These are phyloP conservation scores for Hippocampus zosterae DNA, from an alignment of 2,113 vertebrate species.

Conservation along the genomic window DNA sequence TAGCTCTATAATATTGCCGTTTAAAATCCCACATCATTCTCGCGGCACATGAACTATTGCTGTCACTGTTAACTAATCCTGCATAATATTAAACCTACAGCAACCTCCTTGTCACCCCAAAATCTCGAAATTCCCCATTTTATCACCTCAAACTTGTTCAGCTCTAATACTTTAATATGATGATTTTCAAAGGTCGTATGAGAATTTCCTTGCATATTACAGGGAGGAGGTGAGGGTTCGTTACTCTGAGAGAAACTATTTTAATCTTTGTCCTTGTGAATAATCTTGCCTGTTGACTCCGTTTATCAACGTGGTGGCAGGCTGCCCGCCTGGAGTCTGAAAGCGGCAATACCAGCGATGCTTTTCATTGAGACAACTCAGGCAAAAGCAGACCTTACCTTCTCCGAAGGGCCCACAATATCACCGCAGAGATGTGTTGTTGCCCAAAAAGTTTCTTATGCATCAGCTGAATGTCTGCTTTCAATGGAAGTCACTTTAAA, in stretches of 20 bases:
- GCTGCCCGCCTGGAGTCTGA: slow-evolving; percentile 60
- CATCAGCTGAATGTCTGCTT: slow-evolving; percentile 13
- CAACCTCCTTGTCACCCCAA: not conserved
- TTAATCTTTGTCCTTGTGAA: slow-evolving; percentile 75
- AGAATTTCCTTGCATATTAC: slow-evolving; percentile 25
- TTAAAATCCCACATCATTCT: too few species aligned
- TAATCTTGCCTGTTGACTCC: slow-evolving; percentile 71
- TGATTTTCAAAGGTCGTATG: slow-evolving; percentile 20
- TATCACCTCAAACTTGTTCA: not conserved
- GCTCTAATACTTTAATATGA: slow-evolving; percentile 17
- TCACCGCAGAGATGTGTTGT: slow-evolving; percentile 20
- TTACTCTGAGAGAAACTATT: slow-evolving; percentile 53
- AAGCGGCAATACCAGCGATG: slow-evolving; percentile 50
- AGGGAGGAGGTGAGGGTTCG: slow-evolving; percentile 23
- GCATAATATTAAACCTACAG: too few species aligned
- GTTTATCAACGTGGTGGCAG: slow-evolving; percentile 72
- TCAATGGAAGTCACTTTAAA: slow-evolving; percentile 24
- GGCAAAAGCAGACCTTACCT: slow-evolving; percentile 48
- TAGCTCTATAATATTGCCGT: not conserved
- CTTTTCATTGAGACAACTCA: slow-evolving; percentile 56
- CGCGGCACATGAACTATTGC: not conserved
- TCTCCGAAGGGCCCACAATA: slow-evolving; percentile 33
- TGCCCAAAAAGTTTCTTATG: slow-evolving; percentile 15
- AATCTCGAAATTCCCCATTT: not conserved
- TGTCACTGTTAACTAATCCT: not conserved